Conservation (phyloP, 2,888 invertebrate genomes). For the Ametastegia equiseti region DNA sequence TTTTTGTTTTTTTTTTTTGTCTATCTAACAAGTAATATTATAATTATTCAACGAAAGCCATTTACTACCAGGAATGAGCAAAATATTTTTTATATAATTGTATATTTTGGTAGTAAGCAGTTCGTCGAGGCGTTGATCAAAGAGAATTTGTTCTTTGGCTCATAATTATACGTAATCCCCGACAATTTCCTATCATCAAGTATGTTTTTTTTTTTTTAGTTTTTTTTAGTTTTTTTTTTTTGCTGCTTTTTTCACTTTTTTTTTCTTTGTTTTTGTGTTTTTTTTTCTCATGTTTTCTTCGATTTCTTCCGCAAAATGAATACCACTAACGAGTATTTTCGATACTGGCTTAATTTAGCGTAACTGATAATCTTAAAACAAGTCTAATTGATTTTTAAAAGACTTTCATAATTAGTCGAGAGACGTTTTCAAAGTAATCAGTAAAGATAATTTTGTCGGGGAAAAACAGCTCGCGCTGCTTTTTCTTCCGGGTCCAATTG, state of each 20-base stretch:
- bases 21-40: slow-evolving; percentile 7
- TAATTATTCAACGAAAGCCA: neutral
- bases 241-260: neutral
- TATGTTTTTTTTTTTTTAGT: neutral
- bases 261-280: neutral
- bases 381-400: slow-evolving; percentile 38
- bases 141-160: slow-evolving; percentile 11
- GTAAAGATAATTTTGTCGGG: slow-evolving; percentile 79
- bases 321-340: slow-evolving; percentile 52
- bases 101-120: slow-evolving; percentile 15
- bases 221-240: neutral
- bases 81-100: neutral
- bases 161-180: neutral
- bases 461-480: slow-evolving; percentile 86
- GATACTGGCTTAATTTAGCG: slow-evolving; percentile 49
- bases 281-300: neutral
- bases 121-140: neutral
- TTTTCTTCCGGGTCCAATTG: slow-evolving; percentile 87
- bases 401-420: neutral
- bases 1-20: too few species aligned
- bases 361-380: slow-evolving; percentile 24
- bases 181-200: neutral
- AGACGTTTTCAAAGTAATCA: slow-evolving; percentile 62
- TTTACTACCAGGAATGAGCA: slow-evolving; percentile 35
- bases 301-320: slow-evolving; percentile 24